A percentile compares a stretch with the other conserved stretches of the same genome.
Evolutionary conservation across 2,797 vertebrate genomes (phyloP).

Genomic region (Eulemur rubriventer): DNA sequence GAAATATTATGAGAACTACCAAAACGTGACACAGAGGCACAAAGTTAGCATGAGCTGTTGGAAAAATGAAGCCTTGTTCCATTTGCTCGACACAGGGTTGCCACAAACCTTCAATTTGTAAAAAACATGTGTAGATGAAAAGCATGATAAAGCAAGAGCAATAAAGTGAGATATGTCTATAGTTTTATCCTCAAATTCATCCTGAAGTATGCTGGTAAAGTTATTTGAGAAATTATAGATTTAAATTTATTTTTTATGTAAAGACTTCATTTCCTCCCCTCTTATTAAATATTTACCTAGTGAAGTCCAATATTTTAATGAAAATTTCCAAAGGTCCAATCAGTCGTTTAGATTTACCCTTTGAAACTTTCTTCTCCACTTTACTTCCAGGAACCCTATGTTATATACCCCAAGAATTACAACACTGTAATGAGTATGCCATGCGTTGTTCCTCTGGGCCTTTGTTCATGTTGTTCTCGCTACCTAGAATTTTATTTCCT

Average conservation of each 20-base stretch:
- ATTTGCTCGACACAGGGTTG: background rate
- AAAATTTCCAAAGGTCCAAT: background rate
- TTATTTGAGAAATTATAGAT: background rate
- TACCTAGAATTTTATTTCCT: slow-evolving; percentile 50
- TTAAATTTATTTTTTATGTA: background rate
- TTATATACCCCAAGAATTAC: background rate
- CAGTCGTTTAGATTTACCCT: background rate
- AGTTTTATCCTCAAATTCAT: background rate
- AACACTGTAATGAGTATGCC: background rate
- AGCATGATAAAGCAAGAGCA: background rate
- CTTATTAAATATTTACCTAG: background rate
- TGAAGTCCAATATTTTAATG: background rate
- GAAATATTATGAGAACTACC: background rate
- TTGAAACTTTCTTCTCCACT: background rate
- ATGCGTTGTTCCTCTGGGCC: background rate
- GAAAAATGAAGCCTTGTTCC: background rate
- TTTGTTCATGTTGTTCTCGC: background rate
- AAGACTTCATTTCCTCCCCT: background rate
- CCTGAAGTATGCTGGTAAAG: background rate
- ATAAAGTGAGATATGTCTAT: background rate
- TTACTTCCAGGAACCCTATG: background rate
- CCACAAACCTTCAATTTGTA: background rate
- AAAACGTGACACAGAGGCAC: background rate
- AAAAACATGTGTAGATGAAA: background rate
- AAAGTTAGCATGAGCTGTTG: background rate